phyloP scores from a whole-genome alignment of 2,797 vertebrate genomes.

The Betta splendens region DNA sequence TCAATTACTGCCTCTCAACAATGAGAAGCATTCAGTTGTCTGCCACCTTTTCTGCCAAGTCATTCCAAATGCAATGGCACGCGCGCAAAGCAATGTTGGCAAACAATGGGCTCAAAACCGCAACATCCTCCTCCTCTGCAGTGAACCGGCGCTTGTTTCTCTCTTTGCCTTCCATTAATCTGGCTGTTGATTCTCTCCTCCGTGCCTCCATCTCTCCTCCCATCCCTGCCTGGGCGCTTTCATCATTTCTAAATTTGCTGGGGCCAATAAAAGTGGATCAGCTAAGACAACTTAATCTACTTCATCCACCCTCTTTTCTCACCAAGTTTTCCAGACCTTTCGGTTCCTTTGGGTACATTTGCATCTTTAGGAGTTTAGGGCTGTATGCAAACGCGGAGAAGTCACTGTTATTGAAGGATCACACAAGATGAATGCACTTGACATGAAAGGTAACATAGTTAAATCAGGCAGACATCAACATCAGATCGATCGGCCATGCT shows the following conservation, averaged over 20 bases:
- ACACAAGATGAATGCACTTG: no score
- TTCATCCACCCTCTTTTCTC: constrained; percentile 8
- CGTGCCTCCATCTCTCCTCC: constrained; percentile 16
- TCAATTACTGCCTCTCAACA: constrained; percentile 56
- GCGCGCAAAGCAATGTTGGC: constrained; percentile 50
- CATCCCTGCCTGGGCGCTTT: constrained; percentile 14
- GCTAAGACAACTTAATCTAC: constrained; percentile 32
- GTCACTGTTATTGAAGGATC: neutral
- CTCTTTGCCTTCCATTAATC: constrained; percentile 21
- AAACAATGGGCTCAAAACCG: constrained; percentile 56
- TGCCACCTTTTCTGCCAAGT: constrained; percentile 40
- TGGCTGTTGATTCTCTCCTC: constrained; percentile 15
- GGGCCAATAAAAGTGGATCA: constrained; percentile 37
- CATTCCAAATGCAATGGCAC: constrained; percentile 50
- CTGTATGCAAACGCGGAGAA: neutral
- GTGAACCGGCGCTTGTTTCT: constrained; percentile 11
- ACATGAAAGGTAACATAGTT: no score
- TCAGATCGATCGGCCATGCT: no score
- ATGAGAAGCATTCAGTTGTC: constrained; percentile 44
- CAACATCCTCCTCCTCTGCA: constrained; percentile 31
- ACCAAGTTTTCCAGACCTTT: constrained; percentile 17
- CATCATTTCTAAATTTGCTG: constrained; percentile 20
- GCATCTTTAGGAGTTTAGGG: neutral
- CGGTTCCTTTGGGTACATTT: constrained; percentile 3
- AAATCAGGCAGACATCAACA: no score